A percentile compares a stretch with the other conserved stretches of the same genome.
Conservation (phyloP, 2,113 vertebrate genomes). For the Eurypyga helias region DNA sequence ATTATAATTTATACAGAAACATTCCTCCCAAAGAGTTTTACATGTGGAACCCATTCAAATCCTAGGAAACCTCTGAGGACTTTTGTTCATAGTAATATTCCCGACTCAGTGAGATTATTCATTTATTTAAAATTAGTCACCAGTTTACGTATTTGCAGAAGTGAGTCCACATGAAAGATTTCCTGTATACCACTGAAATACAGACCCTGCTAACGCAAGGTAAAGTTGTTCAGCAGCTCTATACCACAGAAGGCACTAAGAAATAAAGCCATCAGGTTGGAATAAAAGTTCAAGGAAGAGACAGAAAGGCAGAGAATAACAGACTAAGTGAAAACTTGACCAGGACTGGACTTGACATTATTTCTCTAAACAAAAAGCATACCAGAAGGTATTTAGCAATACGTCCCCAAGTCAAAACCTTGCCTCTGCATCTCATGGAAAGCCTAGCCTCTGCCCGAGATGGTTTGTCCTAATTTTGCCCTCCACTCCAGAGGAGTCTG, state of each 20-base stretch:
- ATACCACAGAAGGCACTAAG: not conserved
- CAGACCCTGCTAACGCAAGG: not conserved
- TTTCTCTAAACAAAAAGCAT: not conserved
- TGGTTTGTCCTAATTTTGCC: not conserved
- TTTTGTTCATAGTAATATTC: not conserved
- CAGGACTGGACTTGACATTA: not conserved
- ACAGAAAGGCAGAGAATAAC: not conserved
- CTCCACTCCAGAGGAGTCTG: not conserved
- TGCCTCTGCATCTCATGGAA: not conserved
- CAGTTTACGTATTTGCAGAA: not conserved
- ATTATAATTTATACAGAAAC: not conserved
- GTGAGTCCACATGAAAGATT: not conserved
- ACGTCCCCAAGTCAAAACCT: not conserved
- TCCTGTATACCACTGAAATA: not conserved
- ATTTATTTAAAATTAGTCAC: constrained; percentile 45
- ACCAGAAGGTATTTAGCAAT: not conserved
- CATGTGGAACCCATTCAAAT: constrained; percentile 20
- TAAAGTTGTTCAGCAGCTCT: not conserved
- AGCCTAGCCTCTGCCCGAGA: not conserved
- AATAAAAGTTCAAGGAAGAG: not conserved
- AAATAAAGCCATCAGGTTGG: not conserved
- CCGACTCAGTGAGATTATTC: constrained; percentile 19
- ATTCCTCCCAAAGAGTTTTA: not conserved
- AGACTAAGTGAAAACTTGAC: not conserved
- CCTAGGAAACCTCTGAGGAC: not conserved